Percentiles rank a stretch among this genome's conserved stretches.
Conservation (phyloP, 2,888 invertebrate species). For the Heliconius hortense region DNA sequence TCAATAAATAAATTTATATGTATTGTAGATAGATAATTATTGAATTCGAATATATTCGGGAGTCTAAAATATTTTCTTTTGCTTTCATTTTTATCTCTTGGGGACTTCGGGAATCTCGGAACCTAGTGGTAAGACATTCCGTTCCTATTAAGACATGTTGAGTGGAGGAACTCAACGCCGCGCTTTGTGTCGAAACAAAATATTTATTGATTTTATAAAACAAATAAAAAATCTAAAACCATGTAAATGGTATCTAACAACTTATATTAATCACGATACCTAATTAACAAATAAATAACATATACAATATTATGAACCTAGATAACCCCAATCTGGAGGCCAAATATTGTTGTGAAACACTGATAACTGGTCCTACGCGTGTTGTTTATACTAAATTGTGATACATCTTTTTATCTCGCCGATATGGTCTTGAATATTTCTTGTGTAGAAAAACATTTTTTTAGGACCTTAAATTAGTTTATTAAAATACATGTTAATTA, state of each 20-base stretch:
- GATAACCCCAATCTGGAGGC: conserved; percentile 67
- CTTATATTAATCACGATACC: conserved; percentile 7
- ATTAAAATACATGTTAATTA: not conserved
- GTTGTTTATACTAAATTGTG: conserved; percentile 37
- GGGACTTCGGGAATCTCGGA: too few relatives aligned
- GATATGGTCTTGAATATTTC: not conserved
- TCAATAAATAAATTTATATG: not conserved
- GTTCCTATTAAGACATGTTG: too few relatives aligned
- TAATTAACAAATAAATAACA: conserved; percentile 19
- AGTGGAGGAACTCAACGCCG: too few relatives aligned
- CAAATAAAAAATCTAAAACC: not conserved
- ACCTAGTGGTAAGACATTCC: too few relatives aligned
- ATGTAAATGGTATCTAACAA: not conserved
- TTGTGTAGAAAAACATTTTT: not conserved
- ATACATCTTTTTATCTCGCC: conserved; percentile 23
- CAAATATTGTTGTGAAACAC: conserved; percentile 55
- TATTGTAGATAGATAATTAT: not conserved
- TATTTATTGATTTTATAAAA: too few relatives aligned
- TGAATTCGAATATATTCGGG: not conserved
- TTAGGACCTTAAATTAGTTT: not conserved
- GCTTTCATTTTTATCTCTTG: too few relatives aligned
- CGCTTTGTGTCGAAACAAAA: too few relatives aligned
- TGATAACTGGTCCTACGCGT: conserved; percentile 52
- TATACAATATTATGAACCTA: conserved; percentile 49
- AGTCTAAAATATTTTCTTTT: not conserved